Evolutionary conservation across 2,797 vertebrate genomes (phyloP), one percentile per base, ranked within the genome.

Genomic region (Alcedo atthis): DNA sequence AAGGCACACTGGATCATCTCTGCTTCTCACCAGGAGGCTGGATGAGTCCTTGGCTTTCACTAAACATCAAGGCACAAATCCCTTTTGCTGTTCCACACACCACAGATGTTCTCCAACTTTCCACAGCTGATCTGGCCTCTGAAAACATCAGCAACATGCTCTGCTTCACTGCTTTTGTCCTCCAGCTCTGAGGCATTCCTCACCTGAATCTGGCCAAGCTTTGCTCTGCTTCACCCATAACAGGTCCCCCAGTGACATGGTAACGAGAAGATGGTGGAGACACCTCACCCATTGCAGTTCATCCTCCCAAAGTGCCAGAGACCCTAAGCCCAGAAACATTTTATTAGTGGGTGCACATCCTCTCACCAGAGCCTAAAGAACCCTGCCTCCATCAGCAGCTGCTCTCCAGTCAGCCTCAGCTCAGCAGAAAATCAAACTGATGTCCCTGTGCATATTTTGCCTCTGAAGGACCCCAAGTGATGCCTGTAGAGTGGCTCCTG

Each of bases 201-300:
- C 24, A 58, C 15, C 17, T 54, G n/a, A 78, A 68, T 6, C 13
- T 46, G 43, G 9, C 20, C 12, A 45, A 80, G n/a, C 13, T 77
- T 71, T 57, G 18, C 37, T 81, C 45, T 8, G 19, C 15, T 59
- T 9, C 15, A 53, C 10, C 18, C 5, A 2, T 8, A 28, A 7
- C 13, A 53, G 19, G 9, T 68, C 15, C 71, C 10, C 20, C 10
- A 11, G 3, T 26, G 54, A 42, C 22, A 14, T 0, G 4, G 12
- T 5, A 30, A 58, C 30, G 12, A 89, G 66, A 37, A 58, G 12
- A 51, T 26, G 22, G 4, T 58, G 26, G 21, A 69, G 57, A 43
- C 26, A 42, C 19, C 45, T 58, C 0, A 0, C 11, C 18, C 19
- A 21, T 8, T 21, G 11, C 30, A 48, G 8, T 1, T 54, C 18